Base-by-base conservation (phyloP, 2,113 vertebrate genomes). In the Pogona vitticeps region DNA sequence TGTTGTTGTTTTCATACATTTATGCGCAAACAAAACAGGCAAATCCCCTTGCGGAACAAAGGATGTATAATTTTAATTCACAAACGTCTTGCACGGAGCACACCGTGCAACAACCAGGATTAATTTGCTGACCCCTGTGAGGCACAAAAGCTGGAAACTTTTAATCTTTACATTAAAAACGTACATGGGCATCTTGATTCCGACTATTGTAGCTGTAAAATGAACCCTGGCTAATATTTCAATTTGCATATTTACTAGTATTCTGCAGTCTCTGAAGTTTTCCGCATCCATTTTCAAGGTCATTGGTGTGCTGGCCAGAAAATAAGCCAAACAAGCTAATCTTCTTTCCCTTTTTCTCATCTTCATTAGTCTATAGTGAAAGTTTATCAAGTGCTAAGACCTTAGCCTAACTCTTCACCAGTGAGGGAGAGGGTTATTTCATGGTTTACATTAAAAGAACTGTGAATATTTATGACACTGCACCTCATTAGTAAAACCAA, bases 391-490 rank as follows among this genome's bases (percentile, higher is more conserved):
- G 67, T 78, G 33, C 80, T 83, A 86, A 67, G 80, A 89, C 86
- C 76, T 82, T 88, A 83, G 38, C 86, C 87, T 91, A 40, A 88
- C 83, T 92, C 82, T 33, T 77, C 87, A 92, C 67, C 86, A 94
- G 83, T 76, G 85, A 84, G 46, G 46, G 46, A 52, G 46, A 10
- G 90, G 92, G 86, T 79, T 91, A 88, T 91, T 92, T 91, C 92
- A 80, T 89, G 80, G 83, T 40, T 91, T 92, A 89, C 82, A 73
- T 80, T 89, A 91, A 85, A 85, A 92, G 90, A 91, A 91, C 82
- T 87, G 83, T 92, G 91, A 94, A 93, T 94, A 95, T 95, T 94
- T 94, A 94, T 93, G 90, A 90, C 20, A 80, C 10, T 61, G 84
- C 26, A 59, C 38, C 79, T 94, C 89, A 91, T 94, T 94, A 92